These are phyloP conservation scores for Drosophila dives DNA, from an alignment of 2,888 invertebrate species.

Conservation along the genomic window DNA sequence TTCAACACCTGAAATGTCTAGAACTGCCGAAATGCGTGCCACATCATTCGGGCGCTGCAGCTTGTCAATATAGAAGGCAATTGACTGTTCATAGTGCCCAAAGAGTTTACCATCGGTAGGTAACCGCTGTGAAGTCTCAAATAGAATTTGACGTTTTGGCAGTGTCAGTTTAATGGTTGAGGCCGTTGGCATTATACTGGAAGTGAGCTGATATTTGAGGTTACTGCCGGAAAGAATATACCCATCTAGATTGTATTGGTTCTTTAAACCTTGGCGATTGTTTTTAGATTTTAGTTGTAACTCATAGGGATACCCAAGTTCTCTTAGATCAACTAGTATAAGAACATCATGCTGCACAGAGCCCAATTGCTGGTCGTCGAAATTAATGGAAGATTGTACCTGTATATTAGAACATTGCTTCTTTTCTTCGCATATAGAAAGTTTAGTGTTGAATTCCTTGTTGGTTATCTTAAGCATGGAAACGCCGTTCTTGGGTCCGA, in stretches of 20 bases:
- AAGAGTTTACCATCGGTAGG: conserved; percentile 85
- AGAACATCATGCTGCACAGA: conserved; percentile 88
- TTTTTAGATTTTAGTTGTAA: conserved; percentile 89
- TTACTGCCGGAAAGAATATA: conserved; percentile 89
- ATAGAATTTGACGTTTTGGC: conserved; percentile 88
- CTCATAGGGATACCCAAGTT: conserved; percentile 90
- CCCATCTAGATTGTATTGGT: conserved; percentile 89
- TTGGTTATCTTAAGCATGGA: conserved; percentile 90
- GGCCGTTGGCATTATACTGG: conserved; percentile 88
- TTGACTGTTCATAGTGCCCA: conserved; percentile 88
- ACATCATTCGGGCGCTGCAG: conserved; percentile 89
- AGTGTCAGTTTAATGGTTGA: conserved; percentile 88
- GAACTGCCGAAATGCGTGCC: conserved; percentile 86
- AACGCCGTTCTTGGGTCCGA: conserved; percentile 89
- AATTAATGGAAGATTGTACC: conserved; percentile 72
- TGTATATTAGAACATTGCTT: conserved; percentile 92
- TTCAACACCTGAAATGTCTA: conserved; percentile 86
- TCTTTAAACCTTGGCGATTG: conserved; percentile 86
- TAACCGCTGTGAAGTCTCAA: conserved; percentile 87
- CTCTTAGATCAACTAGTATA: conserved; percentile 89
- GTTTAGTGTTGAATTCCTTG: conserved; percentile 89
- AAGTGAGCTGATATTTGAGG: conserved; percentile 89
- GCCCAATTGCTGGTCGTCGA: conserved; percentile 70
- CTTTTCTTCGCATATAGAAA: conserved; percentile 91
- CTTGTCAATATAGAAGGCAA: conserved; percentile 89